Conservation (phyloP, 2,113 vertebrate genomes). For the Eidolon helvum region DNA sequence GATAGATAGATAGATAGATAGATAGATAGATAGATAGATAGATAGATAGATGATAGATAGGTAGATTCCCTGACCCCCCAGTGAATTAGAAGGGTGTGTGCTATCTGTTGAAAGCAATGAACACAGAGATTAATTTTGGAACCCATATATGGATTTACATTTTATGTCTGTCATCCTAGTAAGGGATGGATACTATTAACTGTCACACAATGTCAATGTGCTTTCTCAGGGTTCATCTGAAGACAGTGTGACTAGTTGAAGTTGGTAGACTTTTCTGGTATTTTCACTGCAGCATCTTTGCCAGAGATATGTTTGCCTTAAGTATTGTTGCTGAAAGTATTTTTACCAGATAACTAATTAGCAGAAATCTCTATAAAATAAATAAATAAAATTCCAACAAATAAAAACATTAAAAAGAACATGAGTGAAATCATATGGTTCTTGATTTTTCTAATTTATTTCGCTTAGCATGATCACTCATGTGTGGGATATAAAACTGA, state of each 20-base stretch:
- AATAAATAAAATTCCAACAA: neutral
- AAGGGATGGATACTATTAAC: neutral
- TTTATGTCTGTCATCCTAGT: neutral
- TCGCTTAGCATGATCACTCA: too few relatives aligned
- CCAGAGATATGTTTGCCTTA: neutral
- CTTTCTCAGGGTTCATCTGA: neutral
- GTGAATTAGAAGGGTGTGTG: neutral
- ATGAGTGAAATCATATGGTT: too few relatives aligned
- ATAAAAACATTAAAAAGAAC: neutral
- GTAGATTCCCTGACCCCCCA: too few relatives aligned
- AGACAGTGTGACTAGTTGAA: neutral
- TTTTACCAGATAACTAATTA: neutral
- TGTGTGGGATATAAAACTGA: too few relatives aligned
- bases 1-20: too few relatives aligned
- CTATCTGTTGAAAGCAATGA: neutral
- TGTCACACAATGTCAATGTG: neutral
- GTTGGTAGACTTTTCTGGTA: neutral
- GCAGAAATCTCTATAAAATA: neutral
- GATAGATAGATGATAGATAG: too few relatives aligned
- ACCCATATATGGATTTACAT: neutral
- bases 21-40: too few relatives aligned
- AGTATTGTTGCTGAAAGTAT: neutral
- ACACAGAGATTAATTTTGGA: neutral
- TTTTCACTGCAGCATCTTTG: neutral
- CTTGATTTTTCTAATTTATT: too few relatives aligned